Evolutionary conservation across 2,113 vertebrate species (phyloP), one percentile per base, ranked within the genome.

Genomic region (Notiomystis cincta): DNA sequence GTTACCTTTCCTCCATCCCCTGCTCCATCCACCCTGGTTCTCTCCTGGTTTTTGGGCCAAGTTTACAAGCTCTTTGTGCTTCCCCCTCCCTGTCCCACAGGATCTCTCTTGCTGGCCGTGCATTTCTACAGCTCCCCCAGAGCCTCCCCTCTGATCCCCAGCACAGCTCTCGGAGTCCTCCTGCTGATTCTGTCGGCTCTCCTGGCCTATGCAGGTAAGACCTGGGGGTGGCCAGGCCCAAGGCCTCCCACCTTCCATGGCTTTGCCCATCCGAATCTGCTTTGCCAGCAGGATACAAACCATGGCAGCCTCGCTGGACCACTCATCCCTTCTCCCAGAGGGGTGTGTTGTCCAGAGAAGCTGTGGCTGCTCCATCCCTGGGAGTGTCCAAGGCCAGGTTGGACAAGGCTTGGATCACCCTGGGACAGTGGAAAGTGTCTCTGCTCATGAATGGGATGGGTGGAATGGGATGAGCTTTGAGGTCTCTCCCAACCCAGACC

Each of bases 191-290:
- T 98, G 0, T 96, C 99, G 0, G 90, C 96, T 25, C 96, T 99
- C 9, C 54, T 99, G 95, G 98, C 97, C 0, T 99, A 99, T 31
- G 77, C 98, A 98, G 99, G 99, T 99, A 95, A 83, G 97, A 15
- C 5, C 9, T 22, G 1, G 66, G 53, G 22, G 19, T 12, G 85
- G 5, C 33, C 30, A 18, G 12, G 24, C 11, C 19, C 58, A 2
- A 4, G 53, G 31, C 45, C 71, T 73, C 50, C 65, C n/a, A n/a
- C n/a, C 21, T 77, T 27, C 84, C 42, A 5, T 2, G 15, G 35
- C 47, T 67, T 16, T 27, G 62, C 35, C 2, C 9, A 5, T 8
- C 11, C 61, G 27, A 47, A 1, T 30, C 50, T 70, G 54, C 58
- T 86, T 42, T 58, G 37, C 79, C 71, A 40, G 2, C 27, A 15